Evolutionary conservation across 2,113 vertebrate genomes (phyloP).

Genomic region (Dicentrarchus labrax): DNA sequence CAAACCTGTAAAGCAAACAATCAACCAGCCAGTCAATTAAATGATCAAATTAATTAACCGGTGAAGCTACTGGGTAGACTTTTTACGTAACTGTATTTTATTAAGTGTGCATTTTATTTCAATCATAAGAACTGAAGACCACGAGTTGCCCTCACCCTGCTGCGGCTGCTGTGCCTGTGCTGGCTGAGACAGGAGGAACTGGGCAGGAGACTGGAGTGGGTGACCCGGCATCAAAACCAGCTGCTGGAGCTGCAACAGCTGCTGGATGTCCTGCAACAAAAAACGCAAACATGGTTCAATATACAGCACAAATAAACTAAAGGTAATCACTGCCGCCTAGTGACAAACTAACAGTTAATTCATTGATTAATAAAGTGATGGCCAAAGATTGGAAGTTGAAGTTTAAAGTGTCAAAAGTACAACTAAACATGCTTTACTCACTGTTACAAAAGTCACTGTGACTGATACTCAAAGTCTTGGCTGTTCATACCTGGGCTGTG

Average conservation of each 20-base stretch:
- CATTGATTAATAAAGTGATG: not conserved
- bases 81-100: not conserved
- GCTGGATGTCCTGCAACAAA: slow-evolving; percentile 89
- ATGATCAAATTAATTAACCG: not conserved
- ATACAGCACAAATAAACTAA: not conserved
- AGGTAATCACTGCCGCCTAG: not conserved
- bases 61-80: too few species aligned
- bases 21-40: not conserved
- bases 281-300: not conserved
- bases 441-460: too few species aligned
- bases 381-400: not conserved
- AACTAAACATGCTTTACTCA: too few species aligned
- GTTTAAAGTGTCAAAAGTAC: not conserved
- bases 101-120: not conserved
- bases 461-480: not conserved
- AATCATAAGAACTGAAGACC: not conserved
- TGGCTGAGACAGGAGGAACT: slow-evolving; percentile 91
- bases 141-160: slow-evolving; percentile 81
- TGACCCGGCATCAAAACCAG: slow-evolving; percentile 91
- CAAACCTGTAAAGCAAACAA: slow-evolving; percentile 82
- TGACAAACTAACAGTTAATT: not conserved
- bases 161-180: slow-evolving; percentile 89
- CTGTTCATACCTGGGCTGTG: slow-evolving; percentile 89
- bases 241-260: slow-evolving; percentile 93
- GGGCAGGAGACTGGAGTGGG: slow-evolving; percentile 90